Conservation (phyloP, 2,888 invertebrate genomes). For the Acanthosepion pharaonis region DNA sequence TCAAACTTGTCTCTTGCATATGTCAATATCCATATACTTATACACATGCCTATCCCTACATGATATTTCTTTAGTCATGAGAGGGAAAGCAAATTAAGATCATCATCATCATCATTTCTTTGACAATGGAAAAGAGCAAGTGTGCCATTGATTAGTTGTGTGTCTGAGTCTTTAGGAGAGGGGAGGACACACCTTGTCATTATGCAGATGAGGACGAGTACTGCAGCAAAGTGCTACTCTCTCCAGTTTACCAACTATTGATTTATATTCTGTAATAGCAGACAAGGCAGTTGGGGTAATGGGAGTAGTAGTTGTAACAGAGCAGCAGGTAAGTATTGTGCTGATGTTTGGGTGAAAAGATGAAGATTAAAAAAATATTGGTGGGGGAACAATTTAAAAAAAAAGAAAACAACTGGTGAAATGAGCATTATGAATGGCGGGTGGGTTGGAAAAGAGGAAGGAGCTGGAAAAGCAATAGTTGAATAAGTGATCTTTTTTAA, state of each 20-base stretch:
- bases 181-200: not conserved
- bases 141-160: not conserved
- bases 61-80: not conserved
- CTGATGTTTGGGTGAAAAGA: constrained; percentile 2
- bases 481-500: constrained; percentile 1
- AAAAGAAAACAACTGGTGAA: not conserved
- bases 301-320: not conserved
- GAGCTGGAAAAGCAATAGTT: not conserved
- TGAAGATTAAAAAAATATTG: not conserved
- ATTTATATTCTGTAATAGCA: constrained; percentile 1
- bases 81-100: not conserved
- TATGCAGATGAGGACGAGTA: not conserved
- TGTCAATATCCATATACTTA: not conserved
- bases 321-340: not conserved
- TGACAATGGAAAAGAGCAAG: not conserved
- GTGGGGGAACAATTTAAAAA: not conserved
- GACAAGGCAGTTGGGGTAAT: not conserved
- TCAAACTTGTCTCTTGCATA: not conserved
- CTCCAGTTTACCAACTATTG: not conserved
- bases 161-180: not conserved
- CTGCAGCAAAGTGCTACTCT: not conserved
- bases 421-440: not conserved
- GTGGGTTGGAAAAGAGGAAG: not conserved
- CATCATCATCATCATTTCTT: not conserved
- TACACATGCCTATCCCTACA: too few species aligned